phyloP scores from a whole-genome alignment of 2,113 vertebrate genomes.

The Paradisaea rubra region DNA sequence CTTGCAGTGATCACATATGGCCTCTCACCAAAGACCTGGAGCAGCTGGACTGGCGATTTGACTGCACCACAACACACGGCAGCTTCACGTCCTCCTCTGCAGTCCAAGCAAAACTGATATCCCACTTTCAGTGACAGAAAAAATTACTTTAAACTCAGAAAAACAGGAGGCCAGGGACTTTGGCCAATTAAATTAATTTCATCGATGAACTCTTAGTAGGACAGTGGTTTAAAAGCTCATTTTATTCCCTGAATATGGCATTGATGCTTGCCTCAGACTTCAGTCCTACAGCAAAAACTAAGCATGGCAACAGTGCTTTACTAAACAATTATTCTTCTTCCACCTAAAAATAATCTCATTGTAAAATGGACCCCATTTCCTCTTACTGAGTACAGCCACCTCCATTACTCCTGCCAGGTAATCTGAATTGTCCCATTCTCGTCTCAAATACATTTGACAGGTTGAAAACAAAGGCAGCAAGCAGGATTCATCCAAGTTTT shows the following conservation, averaged over 20 bases:
- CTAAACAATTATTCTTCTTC: neutral
- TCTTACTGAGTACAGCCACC: neutral
- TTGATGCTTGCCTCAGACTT: neutral
- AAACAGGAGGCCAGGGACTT: neutral
- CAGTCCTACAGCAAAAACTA: neutral
- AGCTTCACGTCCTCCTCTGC: neutral
- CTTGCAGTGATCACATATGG: slow-evolving; percentile 2
- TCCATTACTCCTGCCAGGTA: neutral
- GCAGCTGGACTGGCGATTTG: neutral
- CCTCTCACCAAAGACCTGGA: slow-evolving; percentile 7
- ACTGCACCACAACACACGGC: neutral
- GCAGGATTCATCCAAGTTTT: neutral
- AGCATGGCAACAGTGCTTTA: neutral
- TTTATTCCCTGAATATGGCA: neutral
- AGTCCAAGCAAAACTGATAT: neutral
- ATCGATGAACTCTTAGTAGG: neutral
- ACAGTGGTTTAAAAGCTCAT: neutral
- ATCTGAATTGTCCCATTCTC: neutral
- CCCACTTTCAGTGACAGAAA: neutral
- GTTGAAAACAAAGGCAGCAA: neutral
- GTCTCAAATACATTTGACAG: neutral
- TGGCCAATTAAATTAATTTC: neutral
- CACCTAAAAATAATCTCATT: neutral
- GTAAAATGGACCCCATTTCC: neutral
- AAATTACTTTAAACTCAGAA: neutral